Evolutionary conservation across 1,140 invertebrate species (phyloP).

Genomic region (Brachionus angularis): DNA sequence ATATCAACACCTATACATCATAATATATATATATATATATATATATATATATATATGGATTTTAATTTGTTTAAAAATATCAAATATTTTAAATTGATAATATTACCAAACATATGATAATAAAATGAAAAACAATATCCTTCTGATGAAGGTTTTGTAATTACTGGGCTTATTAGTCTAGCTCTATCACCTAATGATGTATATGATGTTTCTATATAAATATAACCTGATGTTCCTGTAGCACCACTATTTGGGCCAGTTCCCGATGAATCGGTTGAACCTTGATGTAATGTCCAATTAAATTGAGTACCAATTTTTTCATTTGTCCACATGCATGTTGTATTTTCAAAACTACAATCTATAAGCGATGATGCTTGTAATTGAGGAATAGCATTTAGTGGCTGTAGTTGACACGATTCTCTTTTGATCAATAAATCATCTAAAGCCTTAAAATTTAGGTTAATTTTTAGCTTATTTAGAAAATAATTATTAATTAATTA

Average conservation of each 20-base stretch:
- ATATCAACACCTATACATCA: constrained; percentile 12
- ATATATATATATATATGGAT: no score
- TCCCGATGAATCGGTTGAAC: neutral
- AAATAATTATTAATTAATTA: neutral
- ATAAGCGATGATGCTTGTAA: constrained; percentile 21
- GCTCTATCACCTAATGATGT: constrained; percentile 27
- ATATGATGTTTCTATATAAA: constrained; percentile 49
- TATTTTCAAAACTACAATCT: constrained; percentile 66
- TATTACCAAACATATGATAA: constrained; percentile 48
- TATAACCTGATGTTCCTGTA: constrained; percentile 44
- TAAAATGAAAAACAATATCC: constrained; percentile 45
- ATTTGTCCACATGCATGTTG: neutral
- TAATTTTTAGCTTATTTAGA: neutral
- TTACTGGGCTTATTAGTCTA: constrained; percentile 19
- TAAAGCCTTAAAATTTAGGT: constrained; percentile 16
- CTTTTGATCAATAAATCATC: constrained; percentile 8
- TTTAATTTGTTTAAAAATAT: no score
- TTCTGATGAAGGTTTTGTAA: neutral
- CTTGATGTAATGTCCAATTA: constrained; percentile 34
- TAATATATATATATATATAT: no score
- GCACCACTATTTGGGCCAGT: constrained; percentile 43
- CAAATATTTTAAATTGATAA: neutral
- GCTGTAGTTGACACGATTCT: constrained; percentile 31
- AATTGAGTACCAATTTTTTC: constrained; percentile 18
- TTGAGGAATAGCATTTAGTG: constrained; percentile 2